Conservation (phyloP, 2,888 invertebrate genomes). For the Hyppa rectilinea region DNA sequence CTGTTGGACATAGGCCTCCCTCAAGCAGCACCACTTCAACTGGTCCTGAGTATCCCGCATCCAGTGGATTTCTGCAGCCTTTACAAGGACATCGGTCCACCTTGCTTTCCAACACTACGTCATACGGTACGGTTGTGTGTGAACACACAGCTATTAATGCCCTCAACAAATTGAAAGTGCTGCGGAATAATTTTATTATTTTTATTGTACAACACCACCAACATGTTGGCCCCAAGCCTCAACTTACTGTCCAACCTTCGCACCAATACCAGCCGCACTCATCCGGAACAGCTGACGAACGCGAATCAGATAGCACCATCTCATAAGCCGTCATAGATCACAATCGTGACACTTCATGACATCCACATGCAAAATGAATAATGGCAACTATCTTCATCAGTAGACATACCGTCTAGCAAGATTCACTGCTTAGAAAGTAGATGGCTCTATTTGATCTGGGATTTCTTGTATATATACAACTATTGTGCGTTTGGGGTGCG, state of each 20-base stretch:
- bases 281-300: constrained; percentile 47
- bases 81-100: too few relatives aligned
- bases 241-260: constrained; percentile 5
- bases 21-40: too few relatives aligned
- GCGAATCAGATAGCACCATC: constrained; percentile 64
- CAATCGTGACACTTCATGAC: constrained; percentile 63
- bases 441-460: constrained; percentile 60
- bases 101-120: too few relatives aligned
- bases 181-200: neutral
- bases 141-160: too few relatives aligned
- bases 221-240: constrained; percentile 23
- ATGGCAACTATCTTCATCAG: constrained; percentile 62
- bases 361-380: constrained; percentile 68
- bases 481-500: constrained; percentile 48
- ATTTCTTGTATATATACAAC: constrained; percentile 35
- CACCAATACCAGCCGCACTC: constrained; percentile 18
- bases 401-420: constrained; percentile 53
- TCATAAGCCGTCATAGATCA: constrained; percentile 60
- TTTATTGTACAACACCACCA: neutral
- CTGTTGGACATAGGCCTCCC: too few relatives aligned
- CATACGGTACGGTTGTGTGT: too few relatives aligned
- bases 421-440: constrained; percentile 63
- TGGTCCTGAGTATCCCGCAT: too few relatives aligned
- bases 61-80: too few relatives aligned
- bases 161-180: neutral